Base-by-base conservation (phyloP, 2,888 invertebrate genomes). In the Cordilura impudica region DNA sequence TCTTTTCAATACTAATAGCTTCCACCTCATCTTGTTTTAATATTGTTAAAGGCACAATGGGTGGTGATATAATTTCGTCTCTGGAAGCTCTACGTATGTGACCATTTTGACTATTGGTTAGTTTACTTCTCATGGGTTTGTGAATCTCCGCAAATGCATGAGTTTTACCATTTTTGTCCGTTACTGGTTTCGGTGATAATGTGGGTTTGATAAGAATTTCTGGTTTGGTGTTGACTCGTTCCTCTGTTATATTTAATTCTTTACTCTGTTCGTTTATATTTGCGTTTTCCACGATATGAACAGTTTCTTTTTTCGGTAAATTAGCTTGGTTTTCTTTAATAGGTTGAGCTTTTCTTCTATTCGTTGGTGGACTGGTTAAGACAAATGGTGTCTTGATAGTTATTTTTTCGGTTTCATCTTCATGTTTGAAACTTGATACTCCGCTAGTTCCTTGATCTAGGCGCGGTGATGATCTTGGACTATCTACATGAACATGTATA, bases 401-500 rank as follows among this genome's bases (percentile, higher is more conserved):
- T 16, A 81, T 81, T 16, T 56, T 60, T 74, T 79, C 65, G 5
- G 61, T 53, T 14, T 77, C 58, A 18, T 51, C 5, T 53, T 78
- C 63, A 2, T 80, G 63, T 14, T 83, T 81, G 5, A 81, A 81
- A 47, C 80, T 81, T 8, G 82, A 72, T 8, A 82, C 31, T 8
- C 60, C 53, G 49, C 49, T 77, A 0, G 66, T 4, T 39, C n/a
- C n/a, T n/a, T 72, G 76, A 12, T 58, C 70, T 23, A 61, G 39
- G 14, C 78, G 77, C 18, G 83, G 82, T 4, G 82, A 76, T 21
- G 82, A 78, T 12, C 73, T 78, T 14, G 83, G 80, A 51, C 61
- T 82, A 18, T 83, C 83, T 6, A 83, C 81, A 39, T 83, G 83
- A 1, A 84, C 78, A 29, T 84, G 83, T 14, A 85, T 84, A 5